Evolutionary conservation across 2,797 vertebrate species (phyloP).

Genomic region (Lophotriccus pileatus): DNA sequence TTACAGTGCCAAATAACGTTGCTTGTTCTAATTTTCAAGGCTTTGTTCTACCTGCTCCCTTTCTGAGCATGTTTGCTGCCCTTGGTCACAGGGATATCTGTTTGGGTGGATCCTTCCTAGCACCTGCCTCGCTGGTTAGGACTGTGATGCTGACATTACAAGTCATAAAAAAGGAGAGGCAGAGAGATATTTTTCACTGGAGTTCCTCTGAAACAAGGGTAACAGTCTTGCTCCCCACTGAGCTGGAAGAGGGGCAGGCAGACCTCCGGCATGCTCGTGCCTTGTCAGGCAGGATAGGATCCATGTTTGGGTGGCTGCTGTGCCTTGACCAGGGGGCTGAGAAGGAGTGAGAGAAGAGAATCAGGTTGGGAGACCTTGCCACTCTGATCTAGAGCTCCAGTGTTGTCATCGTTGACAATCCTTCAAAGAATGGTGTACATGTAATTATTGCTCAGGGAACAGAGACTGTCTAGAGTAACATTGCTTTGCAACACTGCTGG

Average conservation of each 20-base stretch:
- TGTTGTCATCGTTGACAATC: rapidly evolving
- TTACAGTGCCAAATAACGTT: background rate
- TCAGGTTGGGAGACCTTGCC: rapidly evolving
- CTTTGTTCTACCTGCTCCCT: background rate
- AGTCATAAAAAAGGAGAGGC: background rate
- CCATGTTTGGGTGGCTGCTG: background rate
- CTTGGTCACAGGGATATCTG: background rate
- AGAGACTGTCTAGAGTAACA: background rate
- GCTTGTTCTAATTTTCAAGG: background rate
- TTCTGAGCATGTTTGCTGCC: rapidly evolving
- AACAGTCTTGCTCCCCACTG: background rate
- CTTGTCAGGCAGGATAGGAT: background rate
- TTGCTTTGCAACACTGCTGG: background rate
- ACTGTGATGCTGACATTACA: background rate
- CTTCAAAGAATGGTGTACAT: rapidly evolving
- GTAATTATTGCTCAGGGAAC: background rate
- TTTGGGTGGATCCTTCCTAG: background rate
- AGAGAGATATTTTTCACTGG: background rate
- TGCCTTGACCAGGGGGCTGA: background rate
- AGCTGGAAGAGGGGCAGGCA: background rate
- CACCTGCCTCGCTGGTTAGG: background rate
- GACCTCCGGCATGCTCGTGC: rapidly evolving
- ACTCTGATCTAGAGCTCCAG: background rate
- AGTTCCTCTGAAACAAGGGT: background rate
- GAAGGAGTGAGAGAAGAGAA: background rate